These are phyloP conservation scores for Brienomyrus brachyistius DNA, from an alignment of 2,113 vertebrate species.

Conservation along the genomic window DNA sequence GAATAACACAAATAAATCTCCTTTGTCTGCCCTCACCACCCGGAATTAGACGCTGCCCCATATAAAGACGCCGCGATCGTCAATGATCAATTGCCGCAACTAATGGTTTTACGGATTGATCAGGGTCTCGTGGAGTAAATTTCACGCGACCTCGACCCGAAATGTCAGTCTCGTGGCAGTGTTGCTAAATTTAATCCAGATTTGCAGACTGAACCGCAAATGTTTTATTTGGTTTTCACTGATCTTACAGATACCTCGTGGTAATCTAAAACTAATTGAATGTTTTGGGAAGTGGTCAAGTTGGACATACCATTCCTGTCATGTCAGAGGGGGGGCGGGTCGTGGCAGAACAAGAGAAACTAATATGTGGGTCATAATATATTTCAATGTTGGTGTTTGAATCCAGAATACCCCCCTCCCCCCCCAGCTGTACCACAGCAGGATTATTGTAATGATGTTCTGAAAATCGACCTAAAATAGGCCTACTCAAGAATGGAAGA, in stretches of 20 bases:
- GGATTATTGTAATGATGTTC: neutral
- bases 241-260: neutral
- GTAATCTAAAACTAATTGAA: neutral
- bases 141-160: neutral
- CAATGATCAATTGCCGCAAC: neutral
- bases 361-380: neutral
- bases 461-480: neutral
- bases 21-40: neutral
- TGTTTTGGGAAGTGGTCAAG: neutral
- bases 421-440: neutral
- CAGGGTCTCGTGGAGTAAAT: neutral
- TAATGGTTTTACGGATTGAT: neutral
- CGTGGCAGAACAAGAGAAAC: neutral
- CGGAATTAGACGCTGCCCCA: neutral
- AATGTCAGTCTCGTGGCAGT: neutral
- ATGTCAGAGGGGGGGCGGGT: neutral
- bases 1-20: neutral
- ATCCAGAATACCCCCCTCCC: neutral
- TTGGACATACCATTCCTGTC: neutral
- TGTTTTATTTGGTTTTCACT: neutral
- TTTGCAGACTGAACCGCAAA: neutral
- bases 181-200: neutral
- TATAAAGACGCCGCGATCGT: neutral
- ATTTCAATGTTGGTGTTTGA: neutral
- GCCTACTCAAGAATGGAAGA: neutral